A percentile compares a stretch with the other conserved stretches of the same genome.
phyloP scores from a whole-genome alignment of 1,140 invertebrate genomes.

The Diploscapter pachys region DNA sequence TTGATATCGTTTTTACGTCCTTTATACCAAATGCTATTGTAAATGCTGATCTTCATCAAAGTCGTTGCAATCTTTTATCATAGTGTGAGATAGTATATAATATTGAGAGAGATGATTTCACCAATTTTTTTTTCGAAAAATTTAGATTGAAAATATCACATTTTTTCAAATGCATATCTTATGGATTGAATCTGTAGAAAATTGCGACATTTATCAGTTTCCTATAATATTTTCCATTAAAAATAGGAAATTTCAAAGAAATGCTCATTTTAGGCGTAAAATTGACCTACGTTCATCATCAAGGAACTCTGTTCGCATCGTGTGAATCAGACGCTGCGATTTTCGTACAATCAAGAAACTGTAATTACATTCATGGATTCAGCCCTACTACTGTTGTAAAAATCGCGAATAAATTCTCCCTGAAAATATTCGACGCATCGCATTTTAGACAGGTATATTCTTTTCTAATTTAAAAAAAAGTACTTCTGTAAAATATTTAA shows the following conservation, averaged over 20 bases:
- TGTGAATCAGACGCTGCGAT: slow-evolving; percentile 65
- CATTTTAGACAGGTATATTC: slow-evolving; percentile 48
- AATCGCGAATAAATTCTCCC: slow-evolving; percentile 51
- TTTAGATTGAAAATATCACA: too few relatives aligned
- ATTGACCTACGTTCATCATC: slow-evolving; percentile 55
- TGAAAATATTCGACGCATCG: slow-evolving; percentile 58
- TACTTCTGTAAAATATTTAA: background rate
- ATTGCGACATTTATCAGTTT: too few relatives aligned
- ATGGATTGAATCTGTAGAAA: too few relatives aligned
- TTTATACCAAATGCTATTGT: too few relatives aligned
- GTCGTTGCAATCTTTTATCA: too few relatives aligned
- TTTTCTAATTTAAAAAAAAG: background rate
- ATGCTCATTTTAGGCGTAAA: slow-evolving; percentile 44
- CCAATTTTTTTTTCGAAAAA: too few relatives aligned
- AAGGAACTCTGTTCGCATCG: slow-evolving; percentile 62
- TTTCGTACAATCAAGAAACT: slow-evolving; percentile 65
- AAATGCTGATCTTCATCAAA: too few relatives aligned
- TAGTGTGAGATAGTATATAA: too few relatives aligned
- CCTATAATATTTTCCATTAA: too few relatives aligned
- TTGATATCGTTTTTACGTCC: too few relatives aligned
- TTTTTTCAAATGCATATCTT: too few relatives aligned
- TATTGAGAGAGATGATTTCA: too few relatives aligned
- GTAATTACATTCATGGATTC: slow-evolving; percentile 65
- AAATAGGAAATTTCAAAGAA: background rate
- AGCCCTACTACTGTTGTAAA: slow-evolving; percentile 66